Evolutionary conservation across 2,113 vertebrate species (phyloP), one percentile per base, ranked within the genome.

Genomic region (Oryzias curvinotus): DNA sequence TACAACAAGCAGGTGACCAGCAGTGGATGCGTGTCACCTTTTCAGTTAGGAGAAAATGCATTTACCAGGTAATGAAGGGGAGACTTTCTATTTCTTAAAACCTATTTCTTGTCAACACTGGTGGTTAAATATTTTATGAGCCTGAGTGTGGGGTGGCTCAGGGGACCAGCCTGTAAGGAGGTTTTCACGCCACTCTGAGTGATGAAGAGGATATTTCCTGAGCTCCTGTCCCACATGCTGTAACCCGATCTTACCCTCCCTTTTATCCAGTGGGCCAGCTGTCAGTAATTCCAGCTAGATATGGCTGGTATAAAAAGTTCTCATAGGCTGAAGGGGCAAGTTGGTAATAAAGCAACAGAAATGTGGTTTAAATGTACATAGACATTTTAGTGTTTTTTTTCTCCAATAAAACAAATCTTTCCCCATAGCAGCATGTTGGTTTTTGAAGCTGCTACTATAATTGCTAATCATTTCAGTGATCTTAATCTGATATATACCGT

Each of bases 61-160:
- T 93, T 94, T 92, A 90, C 87, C 92, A 82, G 71, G 77, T 88
- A 92, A 89, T 68, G 87, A 93, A 88, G 83, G 69, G 89, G 88
- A 89, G 87, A 85, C 92, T 91, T 94, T 90, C 91, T 90, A 81
- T 94, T 92, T 90, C 87, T 91, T 92, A 94, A 96, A 96, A 95
- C 86, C 77, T 80, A 88, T 93, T 94, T 90, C 92, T 94, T 92
- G 93, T 94, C 93, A 94, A 93, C 87, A 90, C 76, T 80, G 75
- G 74, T 65, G 70, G 83, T 89, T 95, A 91, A 95, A 95, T 95
- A 96, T 95, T 95, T 95, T 76, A 95, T 93, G 85, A 91, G 87
- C 73, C 86, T 52, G 85, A 88, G 90, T 91, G 92, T 85, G 81
- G 75, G 69, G 83, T 28, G 87, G 81, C 90, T 91, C 85, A 64